phyloP scores from a whole-genome alignment of 2,797 vertebrate species.

The Chlorospingus semifuscus region DNA sequence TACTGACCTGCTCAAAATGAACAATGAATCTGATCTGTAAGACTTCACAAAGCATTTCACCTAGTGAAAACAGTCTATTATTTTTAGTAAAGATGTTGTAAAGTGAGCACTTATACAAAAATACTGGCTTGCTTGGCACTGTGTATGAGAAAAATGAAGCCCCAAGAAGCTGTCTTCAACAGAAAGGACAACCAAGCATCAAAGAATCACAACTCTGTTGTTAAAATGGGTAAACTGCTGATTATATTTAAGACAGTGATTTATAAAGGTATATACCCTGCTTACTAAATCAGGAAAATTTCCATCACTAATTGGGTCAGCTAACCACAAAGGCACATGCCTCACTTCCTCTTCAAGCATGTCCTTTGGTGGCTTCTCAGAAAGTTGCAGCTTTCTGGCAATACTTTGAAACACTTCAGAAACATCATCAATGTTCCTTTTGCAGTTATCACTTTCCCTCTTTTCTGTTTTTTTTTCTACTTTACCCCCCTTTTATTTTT shows the following conservation, averaged over 20 bases:
- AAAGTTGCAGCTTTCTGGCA: background rate
- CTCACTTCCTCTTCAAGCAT: background rate
- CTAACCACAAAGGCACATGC: conserved; percentile 16
- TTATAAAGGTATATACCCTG: background rate
- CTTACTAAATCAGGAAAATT: background rate
- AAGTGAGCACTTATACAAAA: background rate
- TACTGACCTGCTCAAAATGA: background rate
- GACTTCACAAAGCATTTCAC: background rate
- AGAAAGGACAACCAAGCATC: background rate
- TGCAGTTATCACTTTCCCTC: background rate
- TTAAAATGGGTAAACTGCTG: background rate
- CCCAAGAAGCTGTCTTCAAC: background rate
- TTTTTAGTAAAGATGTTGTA: background rate
- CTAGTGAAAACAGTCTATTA: background rate
- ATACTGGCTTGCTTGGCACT: background rate
- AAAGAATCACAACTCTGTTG: background rate
- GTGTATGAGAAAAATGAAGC: background rate
- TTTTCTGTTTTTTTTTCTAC: background rate
- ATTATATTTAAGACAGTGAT: background rate
- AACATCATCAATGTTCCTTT: background rate
- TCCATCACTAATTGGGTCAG: conserved; percentile 32
- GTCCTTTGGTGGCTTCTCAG: conserved; percentile 29
- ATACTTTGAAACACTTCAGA: background rate
- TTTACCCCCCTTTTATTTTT: background rate
- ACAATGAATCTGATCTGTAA: background rate